These are phyloP conservation scores for Unio pictorum DNA, from an alignment of 2,888 invertebrate species.

Conservation along the genomic window DNA sequence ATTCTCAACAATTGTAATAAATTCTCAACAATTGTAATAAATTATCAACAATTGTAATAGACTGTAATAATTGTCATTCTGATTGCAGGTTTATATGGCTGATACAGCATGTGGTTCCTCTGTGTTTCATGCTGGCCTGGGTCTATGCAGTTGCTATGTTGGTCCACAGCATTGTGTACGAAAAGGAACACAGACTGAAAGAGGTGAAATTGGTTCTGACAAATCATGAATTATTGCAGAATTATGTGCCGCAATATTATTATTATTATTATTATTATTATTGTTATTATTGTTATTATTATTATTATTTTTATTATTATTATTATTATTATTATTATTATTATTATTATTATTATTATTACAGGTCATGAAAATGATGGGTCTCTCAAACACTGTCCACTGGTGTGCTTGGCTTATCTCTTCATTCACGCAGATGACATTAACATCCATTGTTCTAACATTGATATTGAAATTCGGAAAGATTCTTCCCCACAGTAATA, in stretches of 20 bases:
- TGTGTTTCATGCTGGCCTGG: constrained; percentile 73
- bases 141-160: constrained; percentile 73
- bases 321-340: not conserved
- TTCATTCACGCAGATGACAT: constrained; percentile 62
- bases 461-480: constrained; percentile 77
- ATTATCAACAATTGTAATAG: too few species aligned
- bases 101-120: constrained; percentile 72
- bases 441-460: constrained; percentile 73
- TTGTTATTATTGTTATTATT: not conserved
- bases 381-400: constrained; percentile 64
- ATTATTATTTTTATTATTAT: constrained; percentile 4
- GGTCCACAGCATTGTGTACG: constrained; percentile 73
- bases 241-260: not conserved
- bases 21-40: too few species aligned
- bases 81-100: constrained; percentile 70
- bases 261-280: not conserved
- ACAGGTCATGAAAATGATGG: constrained; percentile 71
- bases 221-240: not conserved
- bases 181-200: constrained; percentile 73
- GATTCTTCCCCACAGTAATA: constrained; percentile 63
- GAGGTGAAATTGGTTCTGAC: constrained; percentile 49
- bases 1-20: too few species aligned
- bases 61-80: not conserved
- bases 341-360: constrained; percentile 5
- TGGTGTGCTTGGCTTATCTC: constrained; percentile 70